Percentiles rank a stretch among this genome's conserved stretches.
phyloP scores from a whole-genome alignment of 2,888 invertebrate genomes.

The Anthrax anthrax region DNA sequence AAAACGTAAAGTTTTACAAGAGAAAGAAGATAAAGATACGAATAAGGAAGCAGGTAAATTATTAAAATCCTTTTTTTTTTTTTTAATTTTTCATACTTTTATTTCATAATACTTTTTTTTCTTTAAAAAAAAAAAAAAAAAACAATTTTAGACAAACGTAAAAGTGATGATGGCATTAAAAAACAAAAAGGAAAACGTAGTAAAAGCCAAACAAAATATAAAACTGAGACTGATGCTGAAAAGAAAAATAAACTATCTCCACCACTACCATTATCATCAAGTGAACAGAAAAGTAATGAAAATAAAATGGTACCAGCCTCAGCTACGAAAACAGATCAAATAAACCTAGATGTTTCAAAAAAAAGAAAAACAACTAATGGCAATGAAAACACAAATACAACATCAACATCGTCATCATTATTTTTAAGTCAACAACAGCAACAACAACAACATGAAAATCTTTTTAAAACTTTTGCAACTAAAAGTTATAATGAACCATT shows the following conservation, averaged over 20 bases:
- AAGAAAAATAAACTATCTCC: too few species aligned
- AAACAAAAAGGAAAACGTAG: conserved; percentile 3
- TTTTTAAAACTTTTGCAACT: conserved; percentile 5
- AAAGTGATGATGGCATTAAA: conserved; percentile 1
- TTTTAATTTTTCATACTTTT: too few species aligned
- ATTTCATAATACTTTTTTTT: too few species aligned
- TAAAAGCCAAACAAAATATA: conserved; percentile 6
- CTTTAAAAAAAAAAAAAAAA: too few species aligned
- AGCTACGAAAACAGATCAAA: not conserved
- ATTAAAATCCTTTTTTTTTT: too few species aligned
- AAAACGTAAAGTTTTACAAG: conserved; percentile 21
- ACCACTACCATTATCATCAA: too few species aligned
- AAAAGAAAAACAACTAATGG: not conserved
- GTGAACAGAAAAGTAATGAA: not conserved
- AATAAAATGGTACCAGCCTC: not conserved
- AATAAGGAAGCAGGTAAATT: not conserved
- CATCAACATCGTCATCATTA: not conserved
- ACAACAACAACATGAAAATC: conserved; percentile 3
- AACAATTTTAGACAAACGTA: not conserved
- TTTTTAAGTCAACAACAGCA: not conserved
- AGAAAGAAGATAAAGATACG: conserved; percentile 12
- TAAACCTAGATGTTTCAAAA: not conserved
- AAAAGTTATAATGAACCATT: conserved; percentile 5
- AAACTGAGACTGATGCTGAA: not conserved
- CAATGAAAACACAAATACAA: not conserved